Evolutionary conservation across 2,888 invertebrate species (phyloP), one percentile per base, ranked within the genome.

Genomic region (Punctoribates punctum): DNA sequence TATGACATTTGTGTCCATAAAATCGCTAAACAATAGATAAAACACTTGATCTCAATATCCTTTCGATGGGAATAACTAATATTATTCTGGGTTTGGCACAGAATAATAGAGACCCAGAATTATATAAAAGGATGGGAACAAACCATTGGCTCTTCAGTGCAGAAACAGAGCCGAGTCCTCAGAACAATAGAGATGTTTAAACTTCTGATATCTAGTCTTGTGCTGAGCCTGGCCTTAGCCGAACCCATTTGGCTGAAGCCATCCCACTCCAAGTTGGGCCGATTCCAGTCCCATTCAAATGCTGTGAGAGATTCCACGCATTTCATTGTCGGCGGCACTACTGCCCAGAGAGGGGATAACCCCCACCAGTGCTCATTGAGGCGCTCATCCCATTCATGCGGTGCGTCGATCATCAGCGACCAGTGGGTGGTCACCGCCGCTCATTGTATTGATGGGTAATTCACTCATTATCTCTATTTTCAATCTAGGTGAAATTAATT

Each of bases 401-500:
- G 73, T 20, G 73, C 57, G 6, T 60, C 57, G 11, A 73, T 73
- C 29, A 57, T 73, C 11, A 60, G 60, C 20, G n/a, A 51, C 20
- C 8, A 27, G 9, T 73, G 73, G 73, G 23, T 60, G 0, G 57
- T 73, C 2, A 73, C 73, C 9, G 73, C 73, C 3, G 73, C 73
- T 25, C 73, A 73, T 73, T 73, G 73, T 73, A 60, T 73, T 8
- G 57, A 51, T 20, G 73, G 73, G 73, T 73, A 57, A 73, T 6
- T 54, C 4, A 3, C 23, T 54, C 11, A 11, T 15, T 17, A 48
- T 54, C n/a, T n/a, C n/a, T n/a, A n/a, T n/a, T n/a, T n/a, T 54
- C 54, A 54, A 20, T 20, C 1, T 54, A 11, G 5, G n/a, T 54
- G 23, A 20, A 23, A 54, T 54, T 20, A 54, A 54, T 42, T 42